Evolutionary conservation across 64 coral and sea anemone genomes (phyloP).

Genomic region (Montipora cactus): DNA sequence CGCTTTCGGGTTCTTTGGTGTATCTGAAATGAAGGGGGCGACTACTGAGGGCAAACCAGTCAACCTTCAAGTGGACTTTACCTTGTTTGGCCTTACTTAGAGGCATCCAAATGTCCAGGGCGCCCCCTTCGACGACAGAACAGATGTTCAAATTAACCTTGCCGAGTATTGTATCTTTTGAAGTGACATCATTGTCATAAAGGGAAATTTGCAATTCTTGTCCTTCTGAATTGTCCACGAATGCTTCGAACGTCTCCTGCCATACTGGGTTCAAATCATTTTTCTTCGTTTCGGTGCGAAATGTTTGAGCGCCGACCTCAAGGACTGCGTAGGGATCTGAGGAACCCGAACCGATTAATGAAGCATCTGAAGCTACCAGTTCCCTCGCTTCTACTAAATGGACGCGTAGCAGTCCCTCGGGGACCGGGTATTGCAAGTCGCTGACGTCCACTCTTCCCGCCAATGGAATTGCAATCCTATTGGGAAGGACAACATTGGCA

Average conservation of each 20-base stretch:
- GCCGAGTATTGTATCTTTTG: slow-evolving; percentile 88
- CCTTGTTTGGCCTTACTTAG: slow-evolving; percentile 88
- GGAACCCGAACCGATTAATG: slow-evolving; percentile 71
- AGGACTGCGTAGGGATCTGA: slow-evolving; percentile 90
- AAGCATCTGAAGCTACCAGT: slow-evolving; percentile 74
- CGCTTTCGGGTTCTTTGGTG: slow-evolving; percentile 27
- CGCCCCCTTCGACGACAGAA: slow-evolving; percentile 67
- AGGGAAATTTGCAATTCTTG: slow-evolving; percentile 76
- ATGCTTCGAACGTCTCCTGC: slow-evolving; percentile 95
- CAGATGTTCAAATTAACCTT: slow-evolving; percentile 73
- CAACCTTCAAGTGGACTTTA: slow-evolving; percentile 76
- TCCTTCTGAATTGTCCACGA: slow-evolving; percentile 91
- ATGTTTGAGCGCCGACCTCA: slow-evolving; percentile 92
- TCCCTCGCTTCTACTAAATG: slow-evolving; percentile 89
- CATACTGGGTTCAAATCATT: slow-evolving; percentile 80
- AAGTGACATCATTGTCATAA: slow-evolving; percentile 81
- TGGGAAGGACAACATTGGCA: slow-evolving; percentile 82
- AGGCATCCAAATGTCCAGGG: slow-evolving; percentile 79
- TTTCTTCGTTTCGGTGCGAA: slow-evolving; percentile 87
- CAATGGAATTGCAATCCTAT: slow-evolving; percentile 88
- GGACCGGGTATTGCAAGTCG: slow-evolving; percentile 89
- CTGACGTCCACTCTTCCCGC: slow-evolving; percentile 67
- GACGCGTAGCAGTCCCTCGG: slow-evolving; percentile 88
- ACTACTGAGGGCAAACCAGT: slow-evolving; percentile 80
- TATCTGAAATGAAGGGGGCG: slow-evolving; percentile 64